Conservation (phyloP, 2,888 invertebrate species). For the Eupelmus urozonus region DNA sequence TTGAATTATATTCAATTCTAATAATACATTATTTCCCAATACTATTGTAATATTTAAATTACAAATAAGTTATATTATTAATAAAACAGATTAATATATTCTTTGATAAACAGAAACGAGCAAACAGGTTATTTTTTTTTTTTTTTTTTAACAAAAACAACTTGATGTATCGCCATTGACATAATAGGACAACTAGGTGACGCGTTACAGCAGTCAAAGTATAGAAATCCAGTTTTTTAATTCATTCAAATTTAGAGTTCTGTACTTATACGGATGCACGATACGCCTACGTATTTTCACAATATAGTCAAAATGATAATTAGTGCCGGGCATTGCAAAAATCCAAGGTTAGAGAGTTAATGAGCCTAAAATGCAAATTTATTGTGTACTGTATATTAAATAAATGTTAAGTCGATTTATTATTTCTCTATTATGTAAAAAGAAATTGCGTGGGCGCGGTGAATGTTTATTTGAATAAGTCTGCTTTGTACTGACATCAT, state of each 20-base stretch:
- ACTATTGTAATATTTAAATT: no score
- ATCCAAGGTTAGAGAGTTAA: slow-evolving; percentile 45
- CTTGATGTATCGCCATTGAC: slow-evolving; percentile 17
- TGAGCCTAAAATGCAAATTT: slow-evolving; percentile 36
- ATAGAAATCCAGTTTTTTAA: slow-evolving; percentile 43
- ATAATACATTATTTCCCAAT: no score
- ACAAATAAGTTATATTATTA: no score
- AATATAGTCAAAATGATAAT: slow-evolving; percentile 46
- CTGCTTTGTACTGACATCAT: slow-evolving; percentile 2
- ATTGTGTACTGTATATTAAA: slow-evolving; percentile 11
- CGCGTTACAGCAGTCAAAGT: neutral
- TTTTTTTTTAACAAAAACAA: neutral
- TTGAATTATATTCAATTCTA: no score
- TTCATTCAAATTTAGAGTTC: slow-evolving; percentile 42
- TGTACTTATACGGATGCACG: slow-evolving; percentile 27
- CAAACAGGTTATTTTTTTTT: neutral
- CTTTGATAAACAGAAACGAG: neutral
- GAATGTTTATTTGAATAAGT: neutral
- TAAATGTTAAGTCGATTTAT: neutral
- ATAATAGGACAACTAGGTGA: slow-evolving; percentile 9
- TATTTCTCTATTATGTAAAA: neutral
- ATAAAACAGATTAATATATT: neutral
- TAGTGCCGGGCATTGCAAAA: slow-evolving; percentile 38
- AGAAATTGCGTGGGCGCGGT: neutral
- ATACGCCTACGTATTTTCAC: slow-evolving; percentile 24